These are phyloP conservation scores for Scaptomyza reducta DNA, from an alignment of 2,888 invertebrate species.

Conservation along the genomic window DNA sequence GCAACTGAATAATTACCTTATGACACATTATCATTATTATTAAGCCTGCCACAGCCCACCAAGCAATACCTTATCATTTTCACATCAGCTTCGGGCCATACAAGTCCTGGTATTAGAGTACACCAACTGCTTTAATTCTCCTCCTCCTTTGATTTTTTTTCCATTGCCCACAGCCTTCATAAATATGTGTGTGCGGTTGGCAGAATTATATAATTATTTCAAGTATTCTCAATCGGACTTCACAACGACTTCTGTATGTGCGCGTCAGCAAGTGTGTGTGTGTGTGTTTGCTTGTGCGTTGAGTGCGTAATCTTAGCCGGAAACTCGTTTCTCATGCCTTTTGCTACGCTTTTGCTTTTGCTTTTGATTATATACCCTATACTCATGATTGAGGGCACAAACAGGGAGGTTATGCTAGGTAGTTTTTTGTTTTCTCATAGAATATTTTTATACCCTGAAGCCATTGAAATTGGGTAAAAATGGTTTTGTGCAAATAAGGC, in stretches of 20 bases:
- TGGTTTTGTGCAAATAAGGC: too few species aligned
- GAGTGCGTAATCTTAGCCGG: conserved; percentile 51
- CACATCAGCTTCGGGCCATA: conserved; percentile 51
- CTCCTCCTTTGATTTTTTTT: not conserved
- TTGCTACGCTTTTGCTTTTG: conserved; percentile 24
- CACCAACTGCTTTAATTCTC: conserved; percentile 10
- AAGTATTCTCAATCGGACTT: conserved; percentile 57
- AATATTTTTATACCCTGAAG: not conserved
- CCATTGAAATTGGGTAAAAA: too few species aligned
- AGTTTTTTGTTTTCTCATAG: not conserved
- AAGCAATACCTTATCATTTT: conserved; percentile 67
- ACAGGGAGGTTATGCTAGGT: not conserved
- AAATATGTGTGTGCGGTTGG: conserved; percentile 64
- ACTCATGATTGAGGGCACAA: too few species aligned
- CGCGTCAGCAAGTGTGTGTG: conserved; percentile 33
- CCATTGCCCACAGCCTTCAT: conserved; percentile 49
- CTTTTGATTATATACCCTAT: conserved; percentile 14
- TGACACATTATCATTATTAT: conserved; percentile 80
- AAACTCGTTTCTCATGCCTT: conserved; percentile 45
- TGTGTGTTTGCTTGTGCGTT: conserved; percentile 33
- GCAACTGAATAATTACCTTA: conserved; percentile 80
- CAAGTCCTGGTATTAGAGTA: conserved; percentile 59
- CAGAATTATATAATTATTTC: conserved; percentile 80
- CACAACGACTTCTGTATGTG: conserved; percentile 42
- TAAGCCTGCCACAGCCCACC: conserved; percentile 41